Evolutionary conservation across 2,888 invertebrate genomes (phyloP).

Genomic region (Drepana falcataria): DNA sequence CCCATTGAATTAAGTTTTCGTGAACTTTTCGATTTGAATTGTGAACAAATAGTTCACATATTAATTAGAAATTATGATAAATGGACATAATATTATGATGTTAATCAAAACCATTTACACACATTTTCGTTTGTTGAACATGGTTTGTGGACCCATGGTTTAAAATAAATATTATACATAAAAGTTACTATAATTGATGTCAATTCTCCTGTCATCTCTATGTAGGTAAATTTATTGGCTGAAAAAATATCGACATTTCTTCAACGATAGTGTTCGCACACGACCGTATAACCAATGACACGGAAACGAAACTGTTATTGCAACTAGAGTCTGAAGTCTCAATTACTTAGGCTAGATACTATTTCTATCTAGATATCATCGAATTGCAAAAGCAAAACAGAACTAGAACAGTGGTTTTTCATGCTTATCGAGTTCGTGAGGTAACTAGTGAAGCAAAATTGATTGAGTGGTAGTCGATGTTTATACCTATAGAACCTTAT

Average conservation of each 20-base stretch:
- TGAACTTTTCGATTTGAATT: no score
- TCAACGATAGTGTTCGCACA: no score
- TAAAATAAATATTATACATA: no score
- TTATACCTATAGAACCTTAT: not conserved
- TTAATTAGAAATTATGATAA: not conserved
- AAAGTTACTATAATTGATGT: not conserved
- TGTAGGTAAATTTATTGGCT: not conserved
- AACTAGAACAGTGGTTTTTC: slow-evolving; percentile 21
- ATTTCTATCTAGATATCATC: slow-evolving; percentile 9
- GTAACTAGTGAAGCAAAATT: slow-evolving; percentile 2
- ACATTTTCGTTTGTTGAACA: no score
- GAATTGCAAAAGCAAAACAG: slow-evolving; percentile 14
- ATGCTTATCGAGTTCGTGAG: slow-evolving; percentile 14
- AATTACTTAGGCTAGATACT: no score
- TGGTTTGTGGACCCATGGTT: no score
- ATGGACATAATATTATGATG: not conserved
- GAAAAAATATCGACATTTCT: not conserved
- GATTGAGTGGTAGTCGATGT: not conserved
- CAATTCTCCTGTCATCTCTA: not conserved
- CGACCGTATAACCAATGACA: no score
- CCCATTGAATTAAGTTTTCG: not conserved
- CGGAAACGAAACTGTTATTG: slow-evolving; percentile 1
- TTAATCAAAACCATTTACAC: not conserved
- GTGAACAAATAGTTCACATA: no score
- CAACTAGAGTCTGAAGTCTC: not conserved